Base-by-base conservation (phyloP, 2,113 vertebrate species). In the Gymnogyps californianus region DNA sequence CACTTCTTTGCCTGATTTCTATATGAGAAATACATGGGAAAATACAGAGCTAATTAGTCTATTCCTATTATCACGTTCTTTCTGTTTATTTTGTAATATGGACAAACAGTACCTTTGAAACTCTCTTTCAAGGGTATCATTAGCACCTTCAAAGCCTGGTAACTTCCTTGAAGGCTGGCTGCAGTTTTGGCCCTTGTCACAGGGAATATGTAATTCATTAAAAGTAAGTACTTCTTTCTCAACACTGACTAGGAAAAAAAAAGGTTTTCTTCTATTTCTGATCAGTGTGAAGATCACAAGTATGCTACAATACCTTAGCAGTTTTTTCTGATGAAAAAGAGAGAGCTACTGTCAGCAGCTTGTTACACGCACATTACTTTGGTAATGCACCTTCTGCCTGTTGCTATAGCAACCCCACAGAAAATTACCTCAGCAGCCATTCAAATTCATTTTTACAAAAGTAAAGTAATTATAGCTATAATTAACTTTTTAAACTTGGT, bases 401-500 rank as follows among this genome's bases (percentile, higher is more conserved):
- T 51, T 51, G 49, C 49, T 51, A 51, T 51, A 51, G 24, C 49
- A 51, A 51, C 49, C 24, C 49, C 49, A 51, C 49, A 51, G 49
- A 51, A 51, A 51, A 51, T 51, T 51, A 51, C 49, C 49, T 51
- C 49, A 51, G 49, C 49, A 51, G 49, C 49, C 49, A 51, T 51
- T 51, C 49, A 51, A 51, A 51, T 51, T 51, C 49, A 51, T 51
- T 51, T 51, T 51, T 51, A 14, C 24, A 51, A 51, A 51, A 51
- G 36, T 70, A 51, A 51, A 51, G 36, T 70, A 78, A 44, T 96
- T 91, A 89, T 86, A 91, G 77, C 89, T 97, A 85, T 92, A 96
- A 97, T 96, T 96, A 97, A 87, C 93, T 94, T 83, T 86, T 87
- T 83, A 75, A 95, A 95, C 93, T 95, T 95, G 89, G 76, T 83